Base-by-base conservation (phyloP, 2,113 vertebrate genomes). In the Gambusia affinis region DNA sequence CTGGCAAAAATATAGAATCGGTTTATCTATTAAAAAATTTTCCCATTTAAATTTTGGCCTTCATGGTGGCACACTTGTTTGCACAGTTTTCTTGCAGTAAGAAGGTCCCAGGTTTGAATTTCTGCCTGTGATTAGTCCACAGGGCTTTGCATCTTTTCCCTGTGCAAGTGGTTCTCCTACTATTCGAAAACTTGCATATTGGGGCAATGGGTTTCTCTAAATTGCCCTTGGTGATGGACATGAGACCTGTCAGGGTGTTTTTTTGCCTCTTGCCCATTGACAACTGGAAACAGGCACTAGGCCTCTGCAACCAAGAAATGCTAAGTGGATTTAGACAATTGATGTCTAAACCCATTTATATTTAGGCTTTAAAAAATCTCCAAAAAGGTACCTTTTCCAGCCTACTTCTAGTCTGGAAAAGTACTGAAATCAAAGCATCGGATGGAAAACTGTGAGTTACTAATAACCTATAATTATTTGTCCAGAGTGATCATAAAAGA, bases 401-500 rank as follows among this genome's bases (percentile, higher is more conserved):
- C 8, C 2, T n/a, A n/a, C n/a, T 57, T 24, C n/a, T 54, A 8
- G 19, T 19, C 51, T 57, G 5, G 24, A 57, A n/a, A 57, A n/a
- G 24, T 57, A 57, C 24, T 22, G 1, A n/a, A 57, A 57, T 11
- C 35, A 37, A 11, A 37, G 35, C 2, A 3, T 37, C 2, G 10
- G 2, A 37, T 12, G 35, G 35, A 37, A 37, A 11, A 37, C 10
- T 37, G 35, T 11, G 35, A 37, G 35, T 37, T 37, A 37, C 35
- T 37, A 37, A 37, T 37, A 37, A 37, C 51, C 22, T n/a, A 10
- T 24, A 57, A 24, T 57, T 57, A 19, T 72, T 67, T 54, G 29
- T 65, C 22, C 17, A 29, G 28, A 39, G 42, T 42, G 27, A 69
- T 24, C 14, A 70, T 33, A 61, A 70, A 71, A 64, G n/a, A 74